Evolutionary conservation across 1,140 invertebrate genomes (phyloP).

Genomic region (Euwallacea similis): DNA sequence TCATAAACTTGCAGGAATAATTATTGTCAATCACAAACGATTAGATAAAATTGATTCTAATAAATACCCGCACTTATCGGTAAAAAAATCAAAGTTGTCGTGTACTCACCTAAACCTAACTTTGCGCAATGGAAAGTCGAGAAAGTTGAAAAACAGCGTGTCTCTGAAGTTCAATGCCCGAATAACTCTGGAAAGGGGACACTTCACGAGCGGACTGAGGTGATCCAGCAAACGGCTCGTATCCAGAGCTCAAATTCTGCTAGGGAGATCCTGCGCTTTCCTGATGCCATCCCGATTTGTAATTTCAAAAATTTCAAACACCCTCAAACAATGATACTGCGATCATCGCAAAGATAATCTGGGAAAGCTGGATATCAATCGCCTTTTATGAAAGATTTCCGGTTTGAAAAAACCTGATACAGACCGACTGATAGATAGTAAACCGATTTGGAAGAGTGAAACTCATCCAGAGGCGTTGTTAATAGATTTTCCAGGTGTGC

Average conservation of each 20-base stretch:
- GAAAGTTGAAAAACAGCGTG: not conserved
- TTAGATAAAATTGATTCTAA: too few species aligned
- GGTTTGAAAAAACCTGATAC: too few species aligned
- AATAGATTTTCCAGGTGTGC: not conserved
- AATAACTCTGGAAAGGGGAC: constrained; percentile 21
- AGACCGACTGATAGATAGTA: too few species aligned
- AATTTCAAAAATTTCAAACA: constrained; percentile 22
- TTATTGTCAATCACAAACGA: too few species aligned
- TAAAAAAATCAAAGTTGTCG: too few species aligned
- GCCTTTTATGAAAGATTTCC: not conserved
- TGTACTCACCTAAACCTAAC: too few species aligned
- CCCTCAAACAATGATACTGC: constrained; percentile 9
- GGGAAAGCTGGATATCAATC: constrained; percentile 1
- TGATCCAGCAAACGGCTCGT: constrained; percentile 32
- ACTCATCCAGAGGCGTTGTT: too few species aligned
- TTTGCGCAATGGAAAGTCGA: too few species aligned
- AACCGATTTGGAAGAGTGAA: too few species aligned
- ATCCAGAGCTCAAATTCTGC: constrained; percentile 32
- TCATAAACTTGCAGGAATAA: too few species aligned
- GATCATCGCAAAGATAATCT: not conserved
- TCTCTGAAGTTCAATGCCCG: not conserved
- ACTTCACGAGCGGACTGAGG: constrained; percentile 34
- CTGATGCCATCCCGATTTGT: constrained; percentile 13
- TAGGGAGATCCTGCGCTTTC: constrained; percentile 31
- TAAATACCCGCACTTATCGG: too few species aligned